Percentiles rank a stretch among this genome's conserved stretches.
Evolutionary conservation across 1,140 invertebrate species (phyloP).

Genomic region (Drosophila prosaltans): DNA sequence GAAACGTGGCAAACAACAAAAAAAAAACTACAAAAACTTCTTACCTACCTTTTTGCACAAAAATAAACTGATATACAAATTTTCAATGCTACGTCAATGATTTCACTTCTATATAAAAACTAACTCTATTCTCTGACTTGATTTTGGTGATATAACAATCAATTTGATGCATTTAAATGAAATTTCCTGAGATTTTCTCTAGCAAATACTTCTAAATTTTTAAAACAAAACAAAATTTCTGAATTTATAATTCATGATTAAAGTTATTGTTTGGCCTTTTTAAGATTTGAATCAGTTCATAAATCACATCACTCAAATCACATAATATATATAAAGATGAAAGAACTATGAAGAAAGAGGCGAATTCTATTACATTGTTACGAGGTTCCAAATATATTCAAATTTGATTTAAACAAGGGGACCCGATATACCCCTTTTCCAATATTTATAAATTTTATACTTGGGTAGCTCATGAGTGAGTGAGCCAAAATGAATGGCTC

Average conservation of each 20-base stretch:
- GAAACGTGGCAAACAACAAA: conserved; percentile 23
- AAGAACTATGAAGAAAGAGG: no score
- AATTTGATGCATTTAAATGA: not conserved
- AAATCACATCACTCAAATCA: no score
- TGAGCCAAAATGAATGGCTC: no score
- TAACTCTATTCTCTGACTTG: not conserved
- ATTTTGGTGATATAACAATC: conserved; percentile 4
- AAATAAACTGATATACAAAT: not conserved
- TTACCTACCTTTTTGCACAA: conserved; percentile 14
- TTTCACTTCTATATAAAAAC: conserved; percentile 10
- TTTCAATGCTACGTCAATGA: conserved; percentile 7
- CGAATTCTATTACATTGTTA: no score
- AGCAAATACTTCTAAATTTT: not conserved
- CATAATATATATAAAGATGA: no score
- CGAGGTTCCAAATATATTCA: no score
- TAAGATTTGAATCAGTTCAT: no score
- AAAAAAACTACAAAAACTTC: conserved; percentile 5
- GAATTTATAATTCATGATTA: not conserved
- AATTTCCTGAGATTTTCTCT: not conserved
- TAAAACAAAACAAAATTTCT: not conserved
- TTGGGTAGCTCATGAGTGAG: no score
- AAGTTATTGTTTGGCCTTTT: not conserved
- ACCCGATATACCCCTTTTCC: no score
- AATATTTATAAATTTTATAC: no score
- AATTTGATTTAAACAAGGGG: no score